Percentiles rank a stretch among this genome's conserved stretches.
Evolutionary conservation across 2,797 vertebrate genomes (phyloP).

Genomic region (Champsocephalus esox): DNA sequence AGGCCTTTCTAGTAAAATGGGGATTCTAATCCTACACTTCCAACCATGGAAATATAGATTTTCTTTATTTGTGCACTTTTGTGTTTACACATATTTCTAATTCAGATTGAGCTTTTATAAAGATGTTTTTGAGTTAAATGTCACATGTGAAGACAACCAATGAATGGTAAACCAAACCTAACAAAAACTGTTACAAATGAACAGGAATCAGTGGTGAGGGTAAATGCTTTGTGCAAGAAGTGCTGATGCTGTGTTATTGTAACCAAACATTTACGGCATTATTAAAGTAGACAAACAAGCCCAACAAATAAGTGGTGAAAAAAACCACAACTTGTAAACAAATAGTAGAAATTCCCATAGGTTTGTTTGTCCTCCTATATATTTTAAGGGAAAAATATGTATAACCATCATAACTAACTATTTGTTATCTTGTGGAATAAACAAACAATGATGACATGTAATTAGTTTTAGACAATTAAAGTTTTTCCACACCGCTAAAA

Average conservation of each 20-base stretch:
- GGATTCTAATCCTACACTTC: background rate
- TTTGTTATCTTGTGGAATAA: background rate
- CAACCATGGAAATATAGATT: constrained; percentile 27
- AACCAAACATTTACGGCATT: background rate
- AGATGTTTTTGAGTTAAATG: background rate
- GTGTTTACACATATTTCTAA: background rate
- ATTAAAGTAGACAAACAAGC: background rate
- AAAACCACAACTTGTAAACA: background rate
- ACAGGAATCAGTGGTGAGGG: background rate
- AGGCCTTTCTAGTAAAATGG: background rate
- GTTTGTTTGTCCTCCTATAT: background rate
- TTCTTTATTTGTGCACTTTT: constrained; percentile 5
- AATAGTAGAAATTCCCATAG: background rate
- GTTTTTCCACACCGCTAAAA: background rate
- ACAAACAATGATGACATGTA: background rate
- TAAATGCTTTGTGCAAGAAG: background rate
- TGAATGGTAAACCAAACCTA: too few species aligned
- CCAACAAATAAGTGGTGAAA: background rate
- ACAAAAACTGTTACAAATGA: background rate
- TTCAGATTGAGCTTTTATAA: background rate
- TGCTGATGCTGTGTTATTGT: background rate
- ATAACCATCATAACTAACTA: too few species aligned
- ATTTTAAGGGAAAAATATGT: background rate
- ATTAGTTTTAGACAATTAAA: background rate
- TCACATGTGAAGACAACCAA: background rate